Evolutionary conservation across 23 tunicate genomes (phyloP).

Genomic region (Botrylloides violaceus): DNA sequence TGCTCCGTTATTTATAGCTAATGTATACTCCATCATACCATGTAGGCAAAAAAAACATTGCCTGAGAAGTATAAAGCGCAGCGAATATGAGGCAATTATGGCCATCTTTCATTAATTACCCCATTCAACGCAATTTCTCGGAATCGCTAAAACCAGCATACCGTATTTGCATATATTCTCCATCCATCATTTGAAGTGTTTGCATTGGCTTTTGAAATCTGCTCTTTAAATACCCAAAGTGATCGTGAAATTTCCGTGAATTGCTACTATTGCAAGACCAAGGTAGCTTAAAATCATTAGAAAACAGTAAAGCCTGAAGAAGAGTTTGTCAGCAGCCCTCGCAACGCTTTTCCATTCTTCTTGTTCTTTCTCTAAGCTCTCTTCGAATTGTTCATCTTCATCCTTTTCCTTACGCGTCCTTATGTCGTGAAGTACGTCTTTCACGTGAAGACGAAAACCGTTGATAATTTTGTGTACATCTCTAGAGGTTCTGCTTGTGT

Average conservation of each 20-base stretch:
- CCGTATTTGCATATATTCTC: too few relatives aligned
- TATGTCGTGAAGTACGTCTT: neutral
- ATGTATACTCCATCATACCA: too few relatives aligned
- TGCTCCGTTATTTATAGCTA: too few relatives aligned
- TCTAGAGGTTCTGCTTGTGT: too few relatives aligned
- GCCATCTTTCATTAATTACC: too few relatives aligned
- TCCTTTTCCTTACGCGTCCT: slow-evolving; percentile 19
- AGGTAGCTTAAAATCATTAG: slow-evolving; percentile 30
- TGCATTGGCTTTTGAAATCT: too few relatives aligned
- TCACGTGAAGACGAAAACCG: neutral
- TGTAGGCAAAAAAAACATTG: too few relatives aligned
- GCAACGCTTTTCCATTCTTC: slow-evolving; percentile 85
- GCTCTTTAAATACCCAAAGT: neutral
- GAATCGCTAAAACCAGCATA: too few relatives aligned
- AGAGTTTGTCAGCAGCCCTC: slow-evolving; percentile 41
- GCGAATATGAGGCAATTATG: too few relatives aligned
- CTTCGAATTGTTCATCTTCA: slow-evolving; percentile 36
- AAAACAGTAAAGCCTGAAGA: slow-evolving; percentile 48
- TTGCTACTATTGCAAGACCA: slow-evolving; percentile 25
- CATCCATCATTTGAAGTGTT: too few relatives aligned
- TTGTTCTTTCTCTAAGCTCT: slow-evolving; percentile 45
- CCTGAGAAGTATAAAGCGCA: too few relatives aligned
- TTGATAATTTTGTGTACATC: neutral
- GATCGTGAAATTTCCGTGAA: slow-evolving; percentile 9
- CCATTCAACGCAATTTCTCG: too few relatives aligned